These are phyloP conservation scores for Acleris holmiana DNA, from an alignment of 2,888 invertebrate genomes.

Conservation along the genomic window DNA sequence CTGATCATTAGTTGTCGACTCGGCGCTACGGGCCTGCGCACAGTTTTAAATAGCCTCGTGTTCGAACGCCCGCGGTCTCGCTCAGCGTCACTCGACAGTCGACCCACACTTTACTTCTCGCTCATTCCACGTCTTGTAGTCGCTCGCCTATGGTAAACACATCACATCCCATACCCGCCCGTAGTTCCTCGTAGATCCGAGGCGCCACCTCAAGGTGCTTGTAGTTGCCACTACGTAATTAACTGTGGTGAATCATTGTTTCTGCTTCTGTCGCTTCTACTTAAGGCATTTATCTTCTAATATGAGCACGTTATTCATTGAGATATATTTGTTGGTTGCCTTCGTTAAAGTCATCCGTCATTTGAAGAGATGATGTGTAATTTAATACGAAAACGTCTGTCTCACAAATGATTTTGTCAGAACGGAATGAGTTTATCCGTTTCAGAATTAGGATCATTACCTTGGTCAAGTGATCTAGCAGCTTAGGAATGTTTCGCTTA, in stretches of 20 bases:
- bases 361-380: slow-evolving; percentile 36
- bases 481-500: slow-evolving; percentile 11
- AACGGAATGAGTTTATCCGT: slow-evolving; percentile 15
- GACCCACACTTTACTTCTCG: slow-evolving; percentile 82
- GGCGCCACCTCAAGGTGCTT: slow-evolving; percentile 39
- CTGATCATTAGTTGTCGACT: slow-evolving; percentile 83
- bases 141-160: slow-evolving; percentile 15
- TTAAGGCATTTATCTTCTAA: slow-evolving; percentile 62
- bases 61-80: slow-evolving; percentile 69
- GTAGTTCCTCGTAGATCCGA: slow-evolving; percentile 29
- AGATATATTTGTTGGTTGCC: slow-evolving; percentile 39
- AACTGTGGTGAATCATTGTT: slow-evolving; percentile 75
- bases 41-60: slow-evolving; percentile 84
- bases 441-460: slow-evolving; percentile 13
- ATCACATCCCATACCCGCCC: slow-evolving; percentile 6
- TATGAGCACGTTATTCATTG: slow-evolving; percentile 40
- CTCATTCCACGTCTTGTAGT: slow-evolving; percentile 72
- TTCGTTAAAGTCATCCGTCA: slow-evolving; percentile 39
- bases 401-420: slow-evolving; percentile 15
- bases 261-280: slow-evolving; percentile 68
- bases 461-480: slow-evolving; percentile 6
- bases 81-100: slow-evolving; percentile 69
- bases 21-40: slow-evolving; percentile 83
- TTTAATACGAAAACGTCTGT: slow-evolving; percentile 31
- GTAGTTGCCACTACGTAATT: slow-evolving; percentile 60